Evolutionary conservation across 2,888 invertebrate genomes (phyloP).

Genomic region (Drosophila melanocephala): DNA sequence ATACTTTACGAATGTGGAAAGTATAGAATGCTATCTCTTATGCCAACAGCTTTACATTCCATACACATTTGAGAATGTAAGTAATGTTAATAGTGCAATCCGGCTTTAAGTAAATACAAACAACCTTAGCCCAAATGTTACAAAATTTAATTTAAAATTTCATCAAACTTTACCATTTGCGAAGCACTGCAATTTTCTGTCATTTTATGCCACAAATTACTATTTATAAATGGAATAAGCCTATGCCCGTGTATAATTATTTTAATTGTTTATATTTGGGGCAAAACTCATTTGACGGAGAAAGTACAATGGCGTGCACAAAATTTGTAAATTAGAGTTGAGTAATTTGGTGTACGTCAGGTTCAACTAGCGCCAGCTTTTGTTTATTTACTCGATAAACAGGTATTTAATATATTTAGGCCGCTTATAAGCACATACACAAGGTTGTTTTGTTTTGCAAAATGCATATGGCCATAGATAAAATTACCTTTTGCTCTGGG

Average conservation of each 20-base stretch:
- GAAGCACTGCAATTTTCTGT: not conserved
- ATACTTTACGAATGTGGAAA: not conserved
- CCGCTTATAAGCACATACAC: conserved; percentile 14
- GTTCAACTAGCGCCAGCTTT: conserved; percentile 32
- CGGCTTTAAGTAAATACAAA: too few relatives aligned
- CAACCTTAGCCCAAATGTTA: not conserved
- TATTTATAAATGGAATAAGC: too few relatives aligned
- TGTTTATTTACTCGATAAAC: conserved; percentile 51
- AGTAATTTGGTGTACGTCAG: conserved; percentile 14
- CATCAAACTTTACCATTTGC: not conserved
- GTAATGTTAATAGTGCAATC: not conserved
- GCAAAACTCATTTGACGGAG: conserved; percentile 29
- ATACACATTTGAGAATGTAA: not conserved
- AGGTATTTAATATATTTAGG: conserved; percentile 50
- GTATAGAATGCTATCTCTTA: not conserved
- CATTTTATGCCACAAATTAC: not conserved
- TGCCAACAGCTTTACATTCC: not conserved
- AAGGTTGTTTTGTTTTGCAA: conserved; percentile 29
- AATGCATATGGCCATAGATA: conserved; percentile 22
- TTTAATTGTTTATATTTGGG: conserved; percentile 52
- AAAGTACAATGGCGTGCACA: conserved; percentile 38
- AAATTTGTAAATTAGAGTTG: conserved; percentile 53
- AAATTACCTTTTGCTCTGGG: conserved; percentile 45
- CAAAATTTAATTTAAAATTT: not conserved
- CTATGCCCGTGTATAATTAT: conserved; percentile 41